Base-by-base conservation (phyloP, 2,113 vertebrate species). In the Phyllostomus discolor region DNA sequence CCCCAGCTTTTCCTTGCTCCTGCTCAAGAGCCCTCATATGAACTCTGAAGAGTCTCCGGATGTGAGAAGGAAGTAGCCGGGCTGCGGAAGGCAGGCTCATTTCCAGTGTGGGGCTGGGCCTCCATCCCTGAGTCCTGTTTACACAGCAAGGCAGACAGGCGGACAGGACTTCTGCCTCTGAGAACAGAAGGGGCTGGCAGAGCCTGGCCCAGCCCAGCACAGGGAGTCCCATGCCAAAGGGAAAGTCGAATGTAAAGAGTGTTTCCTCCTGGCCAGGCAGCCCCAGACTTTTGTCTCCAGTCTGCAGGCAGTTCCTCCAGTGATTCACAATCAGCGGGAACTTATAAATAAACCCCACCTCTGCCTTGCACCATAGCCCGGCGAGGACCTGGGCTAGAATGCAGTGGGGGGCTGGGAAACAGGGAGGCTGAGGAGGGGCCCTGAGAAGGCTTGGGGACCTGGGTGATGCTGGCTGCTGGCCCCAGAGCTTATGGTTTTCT, bases 221-320 rank as follows among this genome's bases (percentile, higher is more conserved):
- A 43, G 96, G 96, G 97, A 95, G 97, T 94, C 97, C 73, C 22
- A 81, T 98, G 98, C 98, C 98, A 98, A 97, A 96, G 97, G 98
- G 97, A 98, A 98, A 98, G 98, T 98, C 96, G 88, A 97, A 98
- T 98, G 98, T 95, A 97, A 98, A 96, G 98, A 98, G 96, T 92
- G 75, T 98, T 99, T 98, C 98, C 98, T 98, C 98, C 98, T 89
- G 90, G 98, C 98, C 98, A 87, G 98, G 97, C 97, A 70, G 97
- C 97, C 97, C 97, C 98, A 98, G 98, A 98, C 98, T 98, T 98
- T 98, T 98, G 98, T 98, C 98, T 99, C 98, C 98, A 98, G 98
- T 96, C 98, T 97, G 96, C 72, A 54, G 98, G 98, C 98, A 94
- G 97, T 98, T 98, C 98, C 98, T 98, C 97, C 96, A 98, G 50